Evolutionary conservation across 53 echinoderm and acorn worm genomes (phyloP), one percentile per base, ranked within the genome.

Genomic region (Holothuria leucospilota): DNA sequence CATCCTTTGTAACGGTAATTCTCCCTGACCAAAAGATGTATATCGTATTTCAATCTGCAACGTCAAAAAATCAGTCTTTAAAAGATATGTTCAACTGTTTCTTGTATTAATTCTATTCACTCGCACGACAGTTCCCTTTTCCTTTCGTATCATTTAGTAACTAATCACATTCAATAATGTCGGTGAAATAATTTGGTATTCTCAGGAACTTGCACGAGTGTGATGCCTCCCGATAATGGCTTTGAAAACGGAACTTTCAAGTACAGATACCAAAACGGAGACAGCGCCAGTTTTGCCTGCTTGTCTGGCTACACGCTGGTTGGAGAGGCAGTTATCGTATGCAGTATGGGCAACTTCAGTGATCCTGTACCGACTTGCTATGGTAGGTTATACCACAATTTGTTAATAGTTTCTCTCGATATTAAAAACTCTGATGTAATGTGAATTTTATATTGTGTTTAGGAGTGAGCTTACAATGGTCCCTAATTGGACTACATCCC

Each of bases 191-290:
- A 12, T 28, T 78, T 24, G 25, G 25, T 29, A 53, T 59, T 72
- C 16, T 20, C 56, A 86, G 86, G 86, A 28, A 72, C 59, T 58
- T 86, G 86, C 34, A 59, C 56, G 51, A 86, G 73, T 59, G 38
- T 86, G 12, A 21, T 46, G 39, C 26, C 62, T 40, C 86, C 86
- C 18, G 72, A 30, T 12, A 86, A 86, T 73, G 86, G 86, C 24
- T 72, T 56, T 39, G 86, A 86, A 24, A 56, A 66, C 27, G 70
- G 71, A 59, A 82, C 88, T 15, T 88, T 88, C 30, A 82, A 71
- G 20, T 88, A 75, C 83, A 38, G 52, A 27, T 88, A 88, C 73
- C 81, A 60, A 71, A 42, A 52, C 27, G 88, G 88, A 20, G 71
- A 88, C 11, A 83, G 23, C 7, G 88, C 83, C 16, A 70, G 42